These are phyloP conservation scores for Mimas tiliae DNA, from an alignment of 2,888 invertebrate species.

Conservation along the genomic window DNA sequence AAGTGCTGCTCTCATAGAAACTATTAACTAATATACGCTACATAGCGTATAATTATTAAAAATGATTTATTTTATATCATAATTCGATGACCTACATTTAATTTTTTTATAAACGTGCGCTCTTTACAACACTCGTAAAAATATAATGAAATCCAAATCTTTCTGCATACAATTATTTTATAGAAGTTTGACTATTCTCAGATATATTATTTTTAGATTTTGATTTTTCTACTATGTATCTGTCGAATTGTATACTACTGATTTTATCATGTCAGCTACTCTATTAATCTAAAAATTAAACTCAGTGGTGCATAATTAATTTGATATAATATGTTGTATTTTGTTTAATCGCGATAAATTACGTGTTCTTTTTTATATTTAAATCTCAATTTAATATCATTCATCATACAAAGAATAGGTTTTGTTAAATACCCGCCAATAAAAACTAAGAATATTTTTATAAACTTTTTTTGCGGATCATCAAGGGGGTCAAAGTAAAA, in stretches of 20 bases:
- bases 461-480: constrained; percentile 15
- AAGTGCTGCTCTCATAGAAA: no score
- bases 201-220: not conserved
- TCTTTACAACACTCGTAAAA: not conserved
- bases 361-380: no score
- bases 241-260: not conserved
- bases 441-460: constrained; percentile 3
- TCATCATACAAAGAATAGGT: no score
- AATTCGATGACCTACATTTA: no score
- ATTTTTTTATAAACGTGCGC: not conserved
- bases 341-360: not conserved
- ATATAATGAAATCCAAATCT: not conserved
- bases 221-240: not conserved
- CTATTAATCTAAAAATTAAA: not conserved
- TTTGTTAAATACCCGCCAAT: not conserved
- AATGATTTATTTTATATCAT: no score
- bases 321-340: not conserved
- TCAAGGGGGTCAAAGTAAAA: constrained; percentile 7
- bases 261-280: not conserved
- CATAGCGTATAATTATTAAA: no score
- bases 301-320: constrained; percentile 7
- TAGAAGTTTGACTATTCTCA: not conserved
- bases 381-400: no score
- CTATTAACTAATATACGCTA: no score
- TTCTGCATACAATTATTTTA: not conserved